These are phyloP conservation scores for Zoanthus sansibaricus DNA, from an alignment of 92 coral and sea anemone genomes.

Conservation along the genomic window DNA sequence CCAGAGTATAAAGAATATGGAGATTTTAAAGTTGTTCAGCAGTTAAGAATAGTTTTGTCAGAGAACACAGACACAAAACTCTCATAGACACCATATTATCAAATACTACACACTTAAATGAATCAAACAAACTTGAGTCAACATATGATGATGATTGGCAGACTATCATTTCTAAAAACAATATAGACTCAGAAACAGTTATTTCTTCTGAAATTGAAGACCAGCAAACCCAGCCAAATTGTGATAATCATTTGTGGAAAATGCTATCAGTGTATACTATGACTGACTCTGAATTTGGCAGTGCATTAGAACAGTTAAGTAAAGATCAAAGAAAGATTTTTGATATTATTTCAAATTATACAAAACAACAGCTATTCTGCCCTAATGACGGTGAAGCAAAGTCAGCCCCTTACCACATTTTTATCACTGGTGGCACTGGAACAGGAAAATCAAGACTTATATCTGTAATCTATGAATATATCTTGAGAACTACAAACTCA, in stretches of 20 bases:
- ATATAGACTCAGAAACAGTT: neutral
- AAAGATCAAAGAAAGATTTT: constrained; percentile 5
- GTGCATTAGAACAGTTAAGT: constrained; percentile 13
- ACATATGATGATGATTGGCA: neutral
- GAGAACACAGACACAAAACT: constrained; percentile 8
- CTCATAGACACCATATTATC: constrained; percentile 9
- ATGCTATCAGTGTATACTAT: constrained; percentile 2
- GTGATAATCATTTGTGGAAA: constrained; percentile 7
- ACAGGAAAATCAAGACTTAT: neutral
- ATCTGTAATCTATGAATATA: neutral
- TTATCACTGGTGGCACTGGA: constrained; percentile 14
- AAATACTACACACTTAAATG: constrained; percentile 11
- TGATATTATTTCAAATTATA: constrained; percentile 6
- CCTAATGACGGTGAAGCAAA: constrained; percentile 2
- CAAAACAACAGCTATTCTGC: constrained; percentile 10
- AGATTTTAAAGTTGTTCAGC: constrained; percentile 11
- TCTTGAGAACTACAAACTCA: neutral
- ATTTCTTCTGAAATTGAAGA: constrained; percentile 3
- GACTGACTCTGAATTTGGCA: constrained; percentile 14
- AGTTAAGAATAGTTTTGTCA: constrained; percentile 5
- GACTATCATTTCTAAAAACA: constrained; percentile 9
- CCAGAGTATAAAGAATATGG: neutral
- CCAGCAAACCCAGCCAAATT: neutral
- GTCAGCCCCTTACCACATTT: constrained; percentile 12
- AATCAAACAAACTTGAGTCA: neutral